Evolutionary conservation across 2,888 invertebrate genomes (phyloP).

Genomic region (Nomada hirtipes): DNA sequence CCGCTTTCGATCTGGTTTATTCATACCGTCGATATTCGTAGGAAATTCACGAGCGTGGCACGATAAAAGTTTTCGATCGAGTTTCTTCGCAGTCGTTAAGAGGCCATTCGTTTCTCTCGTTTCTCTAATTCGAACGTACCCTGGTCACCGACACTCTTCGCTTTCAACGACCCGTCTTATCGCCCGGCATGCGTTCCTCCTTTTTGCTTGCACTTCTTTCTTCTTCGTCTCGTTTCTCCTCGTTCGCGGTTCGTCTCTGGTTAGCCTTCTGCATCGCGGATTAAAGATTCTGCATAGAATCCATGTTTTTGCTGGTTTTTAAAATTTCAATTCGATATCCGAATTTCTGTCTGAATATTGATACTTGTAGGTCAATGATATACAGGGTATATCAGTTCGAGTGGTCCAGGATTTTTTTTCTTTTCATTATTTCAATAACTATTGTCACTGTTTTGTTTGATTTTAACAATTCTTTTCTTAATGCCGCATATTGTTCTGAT

Average conservation of each 20-base stretch:
- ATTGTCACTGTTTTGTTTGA: no score
- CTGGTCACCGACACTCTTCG: background rate
- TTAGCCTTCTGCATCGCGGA: background rate
- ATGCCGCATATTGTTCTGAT: no score
- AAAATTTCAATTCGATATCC: background rate
- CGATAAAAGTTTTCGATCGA: constrained; percentile 39
- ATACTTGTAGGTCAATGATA: no score
- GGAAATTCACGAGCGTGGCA: constrained; percentile 14
- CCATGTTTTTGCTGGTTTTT: background rate
- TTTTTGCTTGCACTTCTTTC: background rate
- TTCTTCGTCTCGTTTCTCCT: background rate
- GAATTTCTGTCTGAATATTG: constrained; percentile 14
- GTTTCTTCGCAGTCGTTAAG: constrained; percentile 25
- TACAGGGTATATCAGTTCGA: background rate
- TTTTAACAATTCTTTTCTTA: no score
- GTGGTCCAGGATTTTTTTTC: no score
- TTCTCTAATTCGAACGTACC: constrained; percentile 11
- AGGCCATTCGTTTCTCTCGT: constrained; percentile 5
- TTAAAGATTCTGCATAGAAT: background rate
- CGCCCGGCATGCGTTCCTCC: background rate
- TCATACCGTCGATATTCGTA: constrained; percentile 37
- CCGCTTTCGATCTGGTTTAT: constrained; percentile 3
- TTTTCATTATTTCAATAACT: no score
- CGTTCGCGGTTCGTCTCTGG: background rate
- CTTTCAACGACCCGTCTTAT: background rate